These are phyloP conservation scores for Lagorchestes hirsutus DNA, from an alignment of 2,797 vertebrate species.

Conservation along the genomic window DNA sequence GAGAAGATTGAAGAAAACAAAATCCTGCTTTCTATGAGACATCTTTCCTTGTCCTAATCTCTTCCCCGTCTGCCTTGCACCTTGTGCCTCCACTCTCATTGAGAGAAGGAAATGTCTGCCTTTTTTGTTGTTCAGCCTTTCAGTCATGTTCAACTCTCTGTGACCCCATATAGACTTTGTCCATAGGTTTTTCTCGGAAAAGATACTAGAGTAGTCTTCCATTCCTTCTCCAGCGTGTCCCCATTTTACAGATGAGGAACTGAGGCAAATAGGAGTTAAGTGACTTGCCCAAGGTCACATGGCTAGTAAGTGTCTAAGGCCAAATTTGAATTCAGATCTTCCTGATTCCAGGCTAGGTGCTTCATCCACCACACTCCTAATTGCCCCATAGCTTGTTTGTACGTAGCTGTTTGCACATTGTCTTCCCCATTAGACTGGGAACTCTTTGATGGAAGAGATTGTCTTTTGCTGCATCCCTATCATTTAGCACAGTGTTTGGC, in stretches of 20 bases:
- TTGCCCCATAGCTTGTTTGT: not conserved
- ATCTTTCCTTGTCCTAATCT: not conserved
- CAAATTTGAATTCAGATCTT: not conserved
- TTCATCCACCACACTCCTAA: not conserved
- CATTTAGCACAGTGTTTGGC: not conserved
- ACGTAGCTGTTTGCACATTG: not conserved
- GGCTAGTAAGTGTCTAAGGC: not conserved
- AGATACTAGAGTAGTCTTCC: not conserved
- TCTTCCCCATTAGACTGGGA: not conserved
- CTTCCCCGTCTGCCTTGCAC: not conserved
- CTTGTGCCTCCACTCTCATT: rapidly evolving
- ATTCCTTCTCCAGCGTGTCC: not conserved
- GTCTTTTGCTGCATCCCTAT: not conserved
- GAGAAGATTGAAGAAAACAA: not conserved
- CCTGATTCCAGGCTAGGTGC: not conserved
- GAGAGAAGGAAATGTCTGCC: not conserved
- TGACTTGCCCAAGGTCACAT: not conserved
- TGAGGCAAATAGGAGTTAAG: not conserved
- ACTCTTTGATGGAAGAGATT: not conserved
- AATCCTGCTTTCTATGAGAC: not conserved
- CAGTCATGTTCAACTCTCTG: not conserved
- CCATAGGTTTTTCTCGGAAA: not conserved
- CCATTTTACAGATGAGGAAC: not conserved
- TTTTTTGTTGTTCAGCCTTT: not conserved
- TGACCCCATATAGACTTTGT: not conserved